Percentiles rank a stretch among this genome's conserved stretches.
These are phyloP conservation scores for Albula goreensis DNA, from an alignment of 2,113 vertebrate genomes.

Conservation along the genomic window DNA sequence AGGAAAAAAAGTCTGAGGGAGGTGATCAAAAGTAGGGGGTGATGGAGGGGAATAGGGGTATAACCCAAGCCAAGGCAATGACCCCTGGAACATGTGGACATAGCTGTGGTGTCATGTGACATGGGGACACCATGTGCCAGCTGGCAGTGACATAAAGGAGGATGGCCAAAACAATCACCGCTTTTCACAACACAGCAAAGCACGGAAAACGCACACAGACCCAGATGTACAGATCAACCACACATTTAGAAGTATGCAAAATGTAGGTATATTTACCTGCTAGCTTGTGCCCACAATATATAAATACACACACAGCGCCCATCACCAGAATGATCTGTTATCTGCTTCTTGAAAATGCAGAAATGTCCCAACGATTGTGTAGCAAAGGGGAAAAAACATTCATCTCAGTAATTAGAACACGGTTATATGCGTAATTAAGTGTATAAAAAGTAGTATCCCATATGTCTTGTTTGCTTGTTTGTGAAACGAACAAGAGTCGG, in stretches of 20 bases:
- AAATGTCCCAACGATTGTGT: not conserved
- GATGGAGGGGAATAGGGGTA: conserved; percentile 75
- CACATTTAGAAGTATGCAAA: conserved; percentile 70
- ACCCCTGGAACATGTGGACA: conserved; percentile 85
- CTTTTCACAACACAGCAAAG: conserved; percentile 89
- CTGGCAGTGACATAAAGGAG: conserved; percentile 77
- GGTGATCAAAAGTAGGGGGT: conserved; percentile 72
- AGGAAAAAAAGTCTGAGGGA: conserved; percentile 52
- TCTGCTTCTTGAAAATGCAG: not conserved
- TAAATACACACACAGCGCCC: conserved; percentile 34
- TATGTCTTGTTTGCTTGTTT: conserved; percentile 48
- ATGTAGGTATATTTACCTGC: conserved; percentile 62
- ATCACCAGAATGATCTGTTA: not conserved
- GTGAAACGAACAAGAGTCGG: not conserved
- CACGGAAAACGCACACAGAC: conserved; percentile 75
- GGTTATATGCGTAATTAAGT: not conserved
- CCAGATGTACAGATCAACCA: conserved; percentile 75
- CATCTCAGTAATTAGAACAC: not conserved
- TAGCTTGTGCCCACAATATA: conserved; percentile 33
- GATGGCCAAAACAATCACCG: conserved; percentile 89
- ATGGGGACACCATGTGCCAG: conserved; percentile 73
- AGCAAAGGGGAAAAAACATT: not conserved
- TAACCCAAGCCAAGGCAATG: conserved; percentile 76
- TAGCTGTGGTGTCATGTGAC: conserved; percentile 95
- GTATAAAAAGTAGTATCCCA: not conserved